phyloP scores from a whole-genome alignment of 2,888 invertebrate species.

The Brenthis hecate region DNA sequence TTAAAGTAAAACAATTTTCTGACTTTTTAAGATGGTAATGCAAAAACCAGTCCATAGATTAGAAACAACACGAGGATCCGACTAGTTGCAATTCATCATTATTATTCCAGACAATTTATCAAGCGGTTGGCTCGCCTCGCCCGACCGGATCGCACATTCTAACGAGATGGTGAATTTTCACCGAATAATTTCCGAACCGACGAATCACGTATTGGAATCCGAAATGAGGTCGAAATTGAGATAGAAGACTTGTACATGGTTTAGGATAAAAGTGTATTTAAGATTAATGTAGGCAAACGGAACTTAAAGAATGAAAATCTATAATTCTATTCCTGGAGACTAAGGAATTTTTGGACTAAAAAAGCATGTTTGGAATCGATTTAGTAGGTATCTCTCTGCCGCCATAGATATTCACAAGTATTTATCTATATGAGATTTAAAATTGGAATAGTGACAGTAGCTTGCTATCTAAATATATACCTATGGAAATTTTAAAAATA shows the following conservation, averaged over 20 bases:
- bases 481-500: too few species aligned
- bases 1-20: slow-evolving; percentile 7
- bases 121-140: slow-evolving; percentile 80
- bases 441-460: too few species aligned
- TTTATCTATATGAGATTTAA: too few species aligned
- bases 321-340: neutral
- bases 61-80: slow-evolving; percentile 69
- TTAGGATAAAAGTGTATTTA: slow-evolving; percentile 45
- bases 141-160: slow-evolving; percentile 79
- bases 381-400: too few species aligned
- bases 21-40: slow-evolving; percentile 28
- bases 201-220: slow-evolving; percentile 82
- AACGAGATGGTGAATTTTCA: slow-evolving; percentile 83
- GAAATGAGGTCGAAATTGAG: slow-evolving; percentile 79
- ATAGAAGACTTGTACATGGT: slow-evolving; percentile 77
- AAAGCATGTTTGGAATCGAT: too few species aligned
- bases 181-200: slow-evolving; percentile 82
- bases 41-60: slow-evolving; percentile 56
- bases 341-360: too few species aligned
- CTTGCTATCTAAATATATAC: too few species aligned
- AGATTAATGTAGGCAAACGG: slow-evolving; percentile 35
- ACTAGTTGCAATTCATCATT: slow-evolving; percentile 82
- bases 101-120: slow-evolving; percentile 83
- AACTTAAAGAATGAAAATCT: slow-evolving; percentile 19
- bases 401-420: too few species aligned